Base-by-base conservation (phyloP, 92 coral and sea anemone genomes). In the Zoanthus gigantus region DNA sequence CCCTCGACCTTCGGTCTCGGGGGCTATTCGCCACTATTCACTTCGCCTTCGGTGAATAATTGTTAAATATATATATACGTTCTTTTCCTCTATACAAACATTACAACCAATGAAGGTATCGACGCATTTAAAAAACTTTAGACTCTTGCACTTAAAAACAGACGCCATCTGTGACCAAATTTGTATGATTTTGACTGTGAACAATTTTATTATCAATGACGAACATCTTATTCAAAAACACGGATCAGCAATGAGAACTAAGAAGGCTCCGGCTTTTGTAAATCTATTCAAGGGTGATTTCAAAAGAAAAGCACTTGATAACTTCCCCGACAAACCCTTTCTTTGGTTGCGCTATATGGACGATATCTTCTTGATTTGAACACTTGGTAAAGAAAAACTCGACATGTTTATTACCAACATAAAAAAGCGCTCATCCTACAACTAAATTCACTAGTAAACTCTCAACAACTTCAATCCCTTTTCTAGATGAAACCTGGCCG, bases 311-410 rank as follows among this genome's bases (percentile, higher is more conserved):
- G 30, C 71, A 65, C 30, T 18, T 65, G 30, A 28, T 65, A 65
- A 13, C 71, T 65, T 4, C 71, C 28, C 7, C 3, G 28, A 65
- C 28, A 65, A 65, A 65, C 69, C 29, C 69, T 14, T 18, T 18
- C 72, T n/a, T 29, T 66, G 72, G 34, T 66, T 32, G 72, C 34
- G 34, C 72, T 66, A 66, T 29, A 66, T 66, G 28, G 34, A 66
- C 13, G 72, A 66, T 66, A n/a, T 66, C 30, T 66, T 66, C 9
- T 66, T 67, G 14, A 67, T 67, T 23, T 67, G 72, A 4, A 67
- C 72, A 67, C 72, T 67, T 23, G 72, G 72, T 28, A 32, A 67
- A 67, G 72, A 67, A 28, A 67, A 67, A 67, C 42, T 23, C 37
- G 72, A 67, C 44, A 67, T 4, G 0, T 67, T 67, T 30, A 67